Percentiles rank a stretch among this genome's conserved stretches.
Conservation (phyloP, 2,888 invertebrate species). For the Lapara coniferarum region DNA sequence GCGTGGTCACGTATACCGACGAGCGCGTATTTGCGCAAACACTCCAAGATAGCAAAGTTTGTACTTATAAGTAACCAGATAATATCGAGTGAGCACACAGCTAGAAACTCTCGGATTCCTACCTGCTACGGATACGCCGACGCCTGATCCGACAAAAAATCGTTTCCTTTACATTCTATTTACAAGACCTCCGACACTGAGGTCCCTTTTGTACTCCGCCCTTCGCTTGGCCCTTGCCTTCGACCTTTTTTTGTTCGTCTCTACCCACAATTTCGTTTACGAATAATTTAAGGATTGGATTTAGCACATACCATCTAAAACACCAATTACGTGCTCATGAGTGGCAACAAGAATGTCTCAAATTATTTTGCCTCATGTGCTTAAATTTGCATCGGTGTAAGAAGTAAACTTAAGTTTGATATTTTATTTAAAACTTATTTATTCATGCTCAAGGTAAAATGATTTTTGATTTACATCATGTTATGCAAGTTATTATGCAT, state of each 20-base stretch:
- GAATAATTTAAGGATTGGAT: conserved; percentile 23
- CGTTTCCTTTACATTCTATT: conserved; percentile 77
- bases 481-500: neutral
- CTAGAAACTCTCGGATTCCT: conserved; percentile 56
- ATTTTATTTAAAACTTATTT: too few relatives aligned
- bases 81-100: conserved; percentile 52
- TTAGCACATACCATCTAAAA: conserved; percentile 25
- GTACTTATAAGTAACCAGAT: conserved; percentile 67
- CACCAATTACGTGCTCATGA: conserved; percentile 6
- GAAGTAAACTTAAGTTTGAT: neutral
- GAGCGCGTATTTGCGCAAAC: conserved; percentile 76
- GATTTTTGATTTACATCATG: neutral
- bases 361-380: neutral
- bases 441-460: too few relatives aligned
- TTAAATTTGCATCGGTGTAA: neutral
- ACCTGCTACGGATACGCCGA: conserved; percentile 63
- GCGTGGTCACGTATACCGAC: conserved; percentile 64
- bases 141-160: conserved; percentile 60
- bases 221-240: conserved; percentile 53
- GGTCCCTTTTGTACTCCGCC: conserved; percentile 63
- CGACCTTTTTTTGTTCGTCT: conserved; percentile 75
- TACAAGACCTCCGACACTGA: conserved; percentile 80
- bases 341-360: neutral
- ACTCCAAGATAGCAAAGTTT: conserved; percentile 73
- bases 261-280: conserved; percentile 47